These are phyloP conservation scores for Aphidoletes aphidimyza DNA, from an alignment of 2,888 invertebrate species.

Conservation along the genomic window DNA sequence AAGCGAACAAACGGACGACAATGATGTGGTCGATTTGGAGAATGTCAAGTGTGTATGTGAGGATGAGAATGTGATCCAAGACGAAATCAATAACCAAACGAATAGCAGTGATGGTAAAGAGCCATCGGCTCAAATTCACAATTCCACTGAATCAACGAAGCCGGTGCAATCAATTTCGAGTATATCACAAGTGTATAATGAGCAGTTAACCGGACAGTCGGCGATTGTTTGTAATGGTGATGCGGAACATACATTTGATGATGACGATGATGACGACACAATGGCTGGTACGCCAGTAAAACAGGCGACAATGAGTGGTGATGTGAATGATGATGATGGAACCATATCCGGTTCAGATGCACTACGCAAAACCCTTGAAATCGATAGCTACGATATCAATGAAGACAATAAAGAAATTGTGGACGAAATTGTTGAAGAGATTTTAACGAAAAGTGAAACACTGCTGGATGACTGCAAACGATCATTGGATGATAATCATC, in stretches of 20 bases:
- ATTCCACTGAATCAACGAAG: background rate
- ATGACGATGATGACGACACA: background rate
- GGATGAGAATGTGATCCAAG: constrained; percentile 58
- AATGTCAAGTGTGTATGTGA: constrained; percentile 60
- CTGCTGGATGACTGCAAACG: constrained; percentile 64
- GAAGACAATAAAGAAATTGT: constrained; percentile 67
- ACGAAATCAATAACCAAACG: constrained; percentile 60
- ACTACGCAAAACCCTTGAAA: constrained; percentile 60
- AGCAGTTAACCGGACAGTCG: constrained; percentile 65
- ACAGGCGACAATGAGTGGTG: constrained; percentile 55
- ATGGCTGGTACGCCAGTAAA: constrained; percentile 21
- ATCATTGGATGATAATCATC: constrained; percentile 61
- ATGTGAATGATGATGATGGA: no score
- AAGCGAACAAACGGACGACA: constrained; percentile 59
- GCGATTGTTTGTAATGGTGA: constrained; percentile 55
- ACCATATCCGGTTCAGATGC: constrained; percentile 58
- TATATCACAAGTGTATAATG: constrained; percentile 66
- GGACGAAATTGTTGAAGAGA: constrained; percentile 69
- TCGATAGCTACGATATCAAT: constrained; percentile 60
- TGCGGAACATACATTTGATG: constrained; percentile 45
- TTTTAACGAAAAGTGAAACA: constrained; percentile 68
- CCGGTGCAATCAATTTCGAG: constrained; percentile 61
- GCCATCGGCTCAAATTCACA: constrained; percentile 19
- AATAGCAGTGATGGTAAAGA: constrained; percentile 58
- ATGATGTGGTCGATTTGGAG: constrained; percentile 59